A percentile compares a stretch with the other conserved stretches of the same genome.
phyloP scores from a whole-genome alignment of 2,888 invertebrate genomes.

The Himalopsyche kuldschensis region DNA sequence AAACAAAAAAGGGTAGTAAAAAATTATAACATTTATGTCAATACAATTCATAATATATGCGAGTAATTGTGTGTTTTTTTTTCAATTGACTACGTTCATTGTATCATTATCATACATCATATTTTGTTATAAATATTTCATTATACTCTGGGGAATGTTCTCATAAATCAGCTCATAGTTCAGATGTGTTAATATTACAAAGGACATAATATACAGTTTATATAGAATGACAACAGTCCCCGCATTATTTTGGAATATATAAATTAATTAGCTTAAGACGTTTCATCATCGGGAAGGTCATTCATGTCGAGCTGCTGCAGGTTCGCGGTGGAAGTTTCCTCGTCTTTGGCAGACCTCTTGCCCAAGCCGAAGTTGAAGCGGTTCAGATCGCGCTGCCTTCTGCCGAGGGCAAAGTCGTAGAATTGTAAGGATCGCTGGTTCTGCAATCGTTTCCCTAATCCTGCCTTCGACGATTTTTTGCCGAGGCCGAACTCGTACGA shows the following conservation, averaged over 20 bases:
- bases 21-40: background rate
- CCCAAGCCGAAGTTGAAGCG: constrained; percentile 63
- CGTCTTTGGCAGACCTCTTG: constrained; percentile 46
- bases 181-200: background rate
- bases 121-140: background rate
- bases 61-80: background rate
- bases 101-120: background rate
- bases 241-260: background rate
- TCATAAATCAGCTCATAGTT: background rate
- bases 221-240: background rate
- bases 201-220: background rate
- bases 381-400: constrained; percentile 56
- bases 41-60: background rate
- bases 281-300: background rate
- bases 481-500: constrained; percentile 36
- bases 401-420: constrained; percentile 60
- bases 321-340: background rate
- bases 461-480: constrained; percentile 28
- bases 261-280: constrained; percentile 1
- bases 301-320: background rate
- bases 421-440: constrained; percentile 35
- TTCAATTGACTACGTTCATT: constrained; percentile 4
- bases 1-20: background rate
- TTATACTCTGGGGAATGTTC: background rate
- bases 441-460: constrained; percentile 26